Evolutionary conservation across 2,113 vertebrate genomes (phyloP).

Genomic region (Rhineura floridana): DNA sequence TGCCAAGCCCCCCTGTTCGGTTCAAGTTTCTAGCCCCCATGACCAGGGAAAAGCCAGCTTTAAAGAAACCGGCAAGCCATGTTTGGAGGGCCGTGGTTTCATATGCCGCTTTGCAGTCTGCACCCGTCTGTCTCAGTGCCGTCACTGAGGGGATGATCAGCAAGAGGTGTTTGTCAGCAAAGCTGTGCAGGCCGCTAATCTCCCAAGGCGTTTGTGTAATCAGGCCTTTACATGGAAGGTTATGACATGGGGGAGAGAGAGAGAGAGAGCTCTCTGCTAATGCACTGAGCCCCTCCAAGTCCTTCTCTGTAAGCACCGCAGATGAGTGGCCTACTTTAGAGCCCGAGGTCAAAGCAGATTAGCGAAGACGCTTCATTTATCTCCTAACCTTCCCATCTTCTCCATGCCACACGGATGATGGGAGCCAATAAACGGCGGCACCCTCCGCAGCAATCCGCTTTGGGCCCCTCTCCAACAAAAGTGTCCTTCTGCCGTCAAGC

Average conservation of each 20-base stretch:
- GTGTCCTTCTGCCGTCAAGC: slow-evolving; percentile 24
- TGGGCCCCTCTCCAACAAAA: slow-evolving; percentile 17
- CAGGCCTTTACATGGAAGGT: not conserved
- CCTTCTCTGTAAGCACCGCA: not conserved
- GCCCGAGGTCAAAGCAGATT: slow-evolving; percentile 47
- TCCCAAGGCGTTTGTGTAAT: not conserved
- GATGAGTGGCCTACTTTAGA: slow-evolving; percentile 64
- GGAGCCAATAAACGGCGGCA: rapidly evolving
- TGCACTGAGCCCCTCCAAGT: rapidly evolving
- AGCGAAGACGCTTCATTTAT: not conserved
- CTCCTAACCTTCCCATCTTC: not conserved
- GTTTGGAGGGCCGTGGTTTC: too few species aligned
- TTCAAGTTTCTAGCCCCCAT: rapidly evolving
- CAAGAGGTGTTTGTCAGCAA: not conserved
- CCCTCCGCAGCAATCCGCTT: slow-evolving; percentile 40
- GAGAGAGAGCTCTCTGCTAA: not conserved
- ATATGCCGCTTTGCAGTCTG: not conserved
- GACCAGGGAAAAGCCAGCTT: not conserved
- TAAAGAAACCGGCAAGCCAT: not conserved
- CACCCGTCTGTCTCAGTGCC: too few species aligned
- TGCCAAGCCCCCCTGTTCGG: too few species aligned
- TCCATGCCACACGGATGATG: rapidly evolving
- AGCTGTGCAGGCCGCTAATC: not conserved
- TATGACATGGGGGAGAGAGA: too few species aligned
- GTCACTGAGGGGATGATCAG: not conserved